These are phyloP conservation scores for Epizoanthus scotinus DNA, from an alignment of 92 coral and sea anemone genomes.

Conservation along the genomic window DNA sequence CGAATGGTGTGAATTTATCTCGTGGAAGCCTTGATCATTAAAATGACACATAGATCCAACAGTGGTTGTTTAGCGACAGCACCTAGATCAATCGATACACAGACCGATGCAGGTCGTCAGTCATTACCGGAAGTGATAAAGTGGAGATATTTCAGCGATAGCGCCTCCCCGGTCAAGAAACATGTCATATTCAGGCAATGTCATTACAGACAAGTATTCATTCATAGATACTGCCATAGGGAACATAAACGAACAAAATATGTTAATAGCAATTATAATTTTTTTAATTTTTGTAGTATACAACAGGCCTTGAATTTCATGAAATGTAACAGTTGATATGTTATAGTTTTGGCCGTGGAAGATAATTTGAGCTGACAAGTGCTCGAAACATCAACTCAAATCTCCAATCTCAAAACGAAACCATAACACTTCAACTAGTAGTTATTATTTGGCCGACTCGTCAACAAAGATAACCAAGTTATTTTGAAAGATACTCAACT, in stretches of 20 bases:
- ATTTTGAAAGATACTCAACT: too few species aligned
- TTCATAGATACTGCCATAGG: background rate
- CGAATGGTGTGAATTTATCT: background rate
- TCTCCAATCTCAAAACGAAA: too few species aligned
- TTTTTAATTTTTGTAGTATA: too few species aligned
- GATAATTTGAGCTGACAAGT: too few species aligned
- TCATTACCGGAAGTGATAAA: constrained; percentile 9
- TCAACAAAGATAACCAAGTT: too few species aligned
- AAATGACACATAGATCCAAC: background rate
- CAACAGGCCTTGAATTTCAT: too few species aligned
- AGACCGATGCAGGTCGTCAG: constrained; percentile 42
- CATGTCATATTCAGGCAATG: background rate
- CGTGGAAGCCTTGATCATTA: background rate
- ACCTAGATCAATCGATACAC: background rate
- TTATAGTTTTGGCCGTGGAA: too few species aligned
- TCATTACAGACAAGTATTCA: background rate
- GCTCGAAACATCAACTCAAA: too few species aligned
- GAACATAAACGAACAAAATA: background rate
- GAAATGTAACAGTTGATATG: too few species aligned
- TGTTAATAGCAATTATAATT: background rate
- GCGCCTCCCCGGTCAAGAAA: background rate
- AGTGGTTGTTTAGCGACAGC: constrained; percentile 29
- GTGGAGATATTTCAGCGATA: background rate
- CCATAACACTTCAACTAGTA: too few species aligned
- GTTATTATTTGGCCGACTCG: too few species aligned